Base-by-base conservation (phyloP, 2,888 invertebrate genomes). In the Ichneumoninae sp. region DNA sequence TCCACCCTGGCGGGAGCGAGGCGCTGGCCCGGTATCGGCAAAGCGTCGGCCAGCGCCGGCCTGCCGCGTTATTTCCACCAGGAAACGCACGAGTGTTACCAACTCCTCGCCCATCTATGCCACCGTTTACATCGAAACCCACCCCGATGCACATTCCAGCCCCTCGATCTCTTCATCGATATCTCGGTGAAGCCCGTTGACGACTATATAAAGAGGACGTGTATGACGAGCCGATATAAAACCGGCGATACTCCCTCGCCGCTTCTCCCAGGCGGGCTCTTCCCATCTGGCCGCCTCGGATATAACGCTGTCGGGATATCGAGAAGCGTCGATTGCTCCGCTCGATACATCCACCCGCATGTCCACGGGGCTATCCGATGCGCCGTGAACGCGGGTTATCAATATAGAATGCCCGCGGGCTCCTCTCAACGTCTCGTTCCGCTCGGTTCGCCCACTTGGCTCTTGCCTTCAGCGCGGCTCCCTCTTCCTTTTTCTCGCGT, bases 191-290 rank as follows among this genome's bases (percentile, higher is more conserved):
- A 57, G 57, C 57, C 1, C 13, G 10, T 26, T 26, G 22, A 13
- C 57, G 57, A 57, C 22, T 22, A 26, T 57, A 57, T 22, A 10
- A 57, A 52, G 19, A 52, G 19, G 19, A 52, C n/a, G 6, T 5
- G 52, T 57, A 57, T 57, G 57, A 57, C 57, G 57, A 57, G 57
- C 26, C 26, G 26, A 57, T 57, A 57, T 57, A 26, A 57, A 57
- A 57, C 57, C 26, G 4, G 57, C 57, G 22, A 22, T 13, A 26
- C 4, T 57, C 57, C 26, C 57, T 57, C 57, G 19, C 57, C 22
- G 26, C 22, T 57, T 22, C 26, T 57, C 22, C 22, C 57, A 57
- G 13, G 57, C 22, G 57, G 57, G 10, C 57, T 22, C 13, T 57
- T 57, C 57, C 57, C 57, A 57, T 57, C 57, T 5, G 22, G 4